Base-by-base conservation (phyloP, 2,888 invertebrate genomes). In the Eristalis tenax region DNA sequence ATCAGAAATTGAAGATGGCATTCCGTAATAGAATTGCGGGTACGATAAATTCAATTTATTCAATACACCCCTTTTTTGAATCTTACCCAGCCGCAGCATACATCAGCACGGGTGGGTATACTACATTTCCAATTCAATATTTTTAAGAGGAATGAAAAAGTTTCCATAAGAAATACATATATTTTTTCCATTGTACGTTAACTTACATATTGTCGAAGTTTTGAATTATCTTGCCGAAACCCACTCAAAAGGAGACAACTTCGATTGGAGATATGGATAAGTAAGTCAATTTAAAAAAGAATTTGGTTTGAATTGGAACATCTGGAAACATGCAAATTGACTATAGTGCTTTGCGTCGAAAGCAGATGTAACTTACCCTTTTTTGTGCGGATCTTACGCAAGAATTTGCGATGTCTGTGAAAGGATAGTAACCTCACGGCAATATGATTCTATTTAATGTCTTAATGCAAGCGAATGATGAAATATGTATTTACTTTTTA, bases 11-110 rank as follows among this genome's bases (percentile, higher is more conserved):
- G 77, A 56, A 10, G 69, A 69, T 35, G 69, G n/a, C 32, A 77
- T 61, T 69, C 23, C 35, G 23, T 63, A 69, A 63, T 61, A 40
- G n/a, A 50, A 59, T 59, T 61, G 61, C 28, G 61, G 26, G 5
- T 59, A 68, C 22, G 66, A 76, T 26, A 32, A 50, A 59, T 76
- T 61, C 32, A 76, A 68, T 76, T 68, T 76, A 76, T 68, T 75
- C 75, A 43, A 35, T 74, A 56, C 63, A 63, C n/a, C 74, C 32
- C 10, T 50, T 50, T 18, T 18, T 8, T 1, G 50, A 50, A 50
- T n/a, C 6, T 18, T 50, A 18, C 18, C 18, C 18, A 1, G 18
- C 50, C 18, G 0, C 18, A 50, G 38, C 32, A 70, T 38, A 38
- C 26, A 13, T 8, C 38, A 40, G 38, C 28, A 61, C 40, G 8